These are phyloP conservation scores for Coecobrya sp. DNA, from an alignment of 2,888 invertebrate genomes.

Conservation along the genomic window DNA sequence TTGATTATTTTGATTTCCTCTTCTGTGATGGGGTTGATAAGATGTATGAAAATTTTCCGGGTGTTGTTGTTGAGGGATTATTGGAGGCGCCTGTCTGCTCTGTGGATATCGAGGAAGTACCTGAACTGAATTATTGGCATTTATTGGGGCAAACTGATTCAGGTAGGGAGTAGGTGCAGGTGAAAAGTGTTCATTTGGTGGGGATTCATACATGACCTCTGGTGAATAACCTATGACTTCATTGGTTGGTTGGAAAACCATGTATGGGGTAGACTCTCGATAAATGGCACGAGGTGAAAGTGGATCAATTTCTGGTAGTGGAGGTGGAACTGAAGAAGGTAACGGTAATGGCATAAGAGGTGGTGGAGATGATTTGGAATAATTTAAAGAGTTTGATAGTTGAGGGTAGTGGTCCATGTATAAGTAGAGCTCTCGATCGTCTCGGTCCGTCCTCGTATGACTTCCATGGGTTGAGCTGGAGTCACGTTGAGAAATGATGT, in stretches of 20 bases:
- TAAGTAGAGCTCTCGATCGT: neutral
- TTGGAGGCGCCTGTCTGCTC: neutral
- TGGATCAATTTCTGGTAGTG: neutral
- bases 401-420: constrained; percentile 21
- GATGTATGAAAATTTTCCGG: no score
- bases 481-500: neutral
- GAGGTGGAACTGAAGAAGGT: neutral
- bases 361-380: no score
- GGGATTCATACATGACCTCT: no score
- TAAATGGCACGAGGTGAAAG: neutral
- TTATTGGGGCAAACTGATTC: neutral
- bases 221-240: no score
- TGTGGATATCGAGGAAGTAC: neutral
- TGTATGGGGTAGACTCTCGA: neutral
- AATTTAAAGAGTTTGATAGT: neutral
- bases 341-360: neutral
- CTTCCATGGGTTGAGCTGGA: neutral
- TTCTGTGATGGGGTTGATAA: neutral
- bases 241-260: neutral
- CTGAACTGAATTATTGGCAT: neutral
- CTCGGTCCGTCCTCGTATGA: neutral
- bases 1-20: neutral
- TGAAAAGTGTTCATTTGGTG: no score
- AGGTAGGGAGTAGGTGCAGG: neutral
- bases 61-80: neutral